Percentiles rank a stretch among this genome's conserved stretches.
These are phyloP conservation scores for Micoletzkya japonica DNA, from an alignment of 2,888 invertebrate genomes.

Conservation along the genomic window DNA sequence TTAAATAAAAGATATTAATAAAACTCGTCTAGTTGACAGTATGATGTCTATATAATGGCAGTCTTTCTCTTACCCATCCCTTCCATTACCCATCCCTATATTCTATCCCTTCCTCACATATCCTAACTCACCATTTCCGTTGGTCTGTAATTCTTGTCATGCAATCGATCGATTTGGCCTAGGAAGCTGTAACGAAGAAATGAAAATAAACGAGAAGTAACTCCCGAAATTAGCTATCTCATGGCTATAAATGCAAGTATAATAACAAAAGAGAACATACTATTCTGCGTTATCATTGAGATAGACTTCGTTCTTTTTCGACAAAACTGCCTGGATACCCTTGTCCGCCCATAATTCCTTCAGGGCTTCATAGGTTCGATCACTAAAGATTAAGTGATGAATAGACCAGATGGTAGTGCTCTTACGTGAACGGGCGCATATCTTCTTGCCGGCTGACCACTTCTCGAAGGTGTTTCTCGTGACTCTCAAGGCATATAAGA, in stretches of 20 bases:
- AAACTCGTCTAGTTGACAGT: too few species aligned
- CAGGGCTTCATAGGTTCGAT: conserved; percentile 37
- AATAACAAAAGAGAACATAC: conserved; percentile 67
- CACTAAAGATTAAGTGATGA: conserved; percentile 16
- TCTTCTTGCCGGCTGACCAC: neutral
- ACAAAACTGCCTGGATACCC: conserved; percentile 74
- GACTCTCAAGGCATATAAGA: conserved; percentile 5
- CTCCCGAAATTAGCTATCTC: neutral
- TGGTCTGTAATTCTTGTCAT: conserved; percentile 36
- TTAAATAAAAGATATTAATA: too few species aligned
- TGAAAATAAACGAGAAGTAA: neutral
- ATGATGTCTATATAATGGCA: neutral
- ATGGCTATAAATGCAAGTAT: neutral
- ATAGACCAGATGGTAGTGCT: neutral
- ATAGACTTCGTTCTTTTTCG: conserved; percentile 98
- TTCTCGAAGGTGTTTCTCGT: neutral
- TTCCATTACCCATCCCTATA: neutral
- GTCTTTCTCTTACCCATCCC: neutral
- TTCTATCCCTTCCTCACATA: neutral
- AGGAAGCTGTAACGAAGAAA: conserved; percentile 40
- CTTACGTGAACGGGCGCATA: neutral
- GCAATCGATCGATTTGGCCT: conserved; percentile 47
- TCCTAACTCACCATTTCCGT: neutral
- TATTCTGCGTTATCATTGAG: conserved; percentile 99
- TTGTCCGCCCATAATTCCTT: conserved; percentile 78